These are phyloP conservation scores for Amiota minor DNA, from an alignment of 2,888 invertebrate genomes.

Conservation along the genomic window DNA sequence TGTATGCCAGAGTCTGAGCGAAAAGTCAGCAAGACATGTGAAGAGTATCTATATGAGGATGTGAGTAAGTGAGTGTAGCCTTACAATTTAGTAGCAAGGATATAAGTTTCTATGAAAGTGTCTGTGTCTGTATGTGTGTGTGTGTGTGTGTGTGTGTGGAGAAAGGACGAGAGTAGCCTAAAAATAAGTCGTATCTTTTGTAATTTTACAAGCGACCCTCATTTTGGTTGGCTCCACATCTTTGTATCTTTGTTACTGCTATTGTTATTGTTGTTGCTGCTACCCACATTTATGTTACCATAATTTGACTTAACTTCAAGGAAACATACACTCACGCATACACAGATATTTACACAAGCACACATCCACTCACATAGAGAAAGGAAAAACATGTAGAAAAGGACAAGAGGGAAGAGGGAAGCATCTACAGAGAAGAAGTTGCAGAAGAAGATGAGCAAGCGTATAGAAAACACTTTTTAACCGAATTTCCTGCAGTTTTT, in stretches of 20 bases:
- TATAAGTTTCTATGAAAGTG: neutral
- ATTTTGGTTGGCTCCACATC: conserved; percentile 58
- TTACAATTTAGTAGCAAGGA: conserved; percentile 37
- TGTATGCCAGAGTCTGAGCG: conserved; percentile 2
- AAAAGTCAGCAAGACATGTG: conserved; percentile 31
- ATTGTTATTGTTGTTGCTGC: conserved; percentile 40
- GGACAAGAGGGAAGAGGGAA: too few species aligned
- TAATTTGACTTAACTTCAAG: conserved; percentile 59
- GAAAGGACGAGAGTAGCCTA: conserved; percentile 52
- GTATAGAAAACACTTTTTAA: conserved; percentile 63
- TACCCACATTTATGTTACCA: conserved; percentile 65
- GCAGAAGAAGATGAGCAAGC: conserved; percentile 18
- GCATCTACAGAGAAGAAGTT: neutral
- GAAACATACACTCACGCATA: conserved; percentile 53
- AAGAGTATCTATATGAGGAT: conserved; percentile 39
- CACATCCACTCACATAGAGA: neutral
- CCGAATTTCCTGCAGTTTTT: conserved; percentile 66
- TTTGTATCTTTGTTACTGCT: conserved; percentile 34
- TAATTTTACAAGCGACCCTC: conserved; percentile 53
- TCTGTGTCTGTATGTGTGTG: conserved; percentile 19
- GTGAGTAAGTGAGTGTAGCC: conserved; percentile 46
- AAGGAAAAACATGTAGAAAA: too few species aligned
- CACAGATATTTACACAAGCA: conserved; percentile 29
- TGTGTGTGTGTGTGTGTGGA: conserved; percentile 16
- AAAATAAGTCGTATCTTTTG: conserved; percentile 63